phyloP scores from a whole-genome alignment of 2,113 vertebrate species.

The Chloropsis cyanopogon region DNA sequence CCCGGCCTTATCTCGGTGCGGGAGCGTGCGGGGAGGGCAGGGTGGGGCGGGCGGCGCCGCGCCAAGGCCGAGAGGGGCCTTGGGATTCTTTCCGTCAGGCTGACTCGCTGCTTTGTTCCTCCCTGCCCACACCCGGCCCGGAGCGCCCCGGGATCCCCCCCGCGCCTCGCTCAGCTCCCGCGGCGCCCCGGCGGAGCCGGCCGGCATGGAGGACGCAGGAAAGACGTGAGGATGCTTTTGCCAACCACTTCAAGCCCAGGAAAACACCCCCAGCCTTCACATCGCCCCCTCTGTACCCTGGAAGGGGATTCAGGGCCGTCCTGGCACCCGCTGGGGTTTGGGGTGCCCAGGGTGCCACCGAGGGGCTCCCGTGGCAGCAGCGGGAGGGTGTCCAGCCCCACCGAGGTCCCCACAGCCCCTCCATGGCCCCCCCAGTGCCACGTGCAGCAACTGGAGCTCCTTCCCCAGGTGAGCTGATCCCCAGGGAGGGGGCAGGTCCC shows the following conservation, averaged over 20 bases:
- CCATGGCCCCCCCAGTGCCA: accelerated
- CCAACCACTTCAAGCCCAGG: accelerated
- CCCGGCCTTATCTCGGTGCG: not conserved
- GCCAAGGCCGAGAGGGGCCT: not conserved
- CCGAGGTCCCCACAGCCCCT: not conserved
- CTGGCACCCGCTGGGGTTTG: accelerated
- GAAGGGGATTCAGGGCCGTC: not conserved
- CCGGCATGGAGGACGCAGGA: accelerated
- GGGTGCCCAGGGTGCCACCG: not conserved
- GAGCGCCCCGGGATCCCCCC: not conserved
- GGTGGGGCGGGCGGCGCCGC: not conserved
- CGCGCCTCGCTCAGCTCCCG: accelerated
- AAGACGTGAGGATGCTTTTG: accelerated
- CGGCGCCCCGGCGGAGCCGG: not conserved
- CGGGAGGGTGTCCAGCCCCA: accelerated
- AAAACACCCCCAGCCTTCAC: not conserved
- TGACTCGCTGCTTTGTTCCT: not conserved
- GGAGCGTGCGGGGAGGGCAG: not conserved
- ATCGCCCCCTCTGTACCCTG: accelerated
- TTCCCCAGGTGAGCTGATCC: not conserved
- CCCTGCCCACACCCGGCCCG: not conserved
- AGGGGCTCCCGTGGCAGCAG: not conserved
- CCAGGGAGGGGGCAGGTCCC: not conserved
- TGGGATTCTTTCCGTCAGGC: not conserved
- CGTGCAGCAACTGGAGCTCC: not conserved